Evolutionary conservation across 2,797 vertebrate genomes (phyloP).

Genomic region (Fistularia tabacaria): DNA sequence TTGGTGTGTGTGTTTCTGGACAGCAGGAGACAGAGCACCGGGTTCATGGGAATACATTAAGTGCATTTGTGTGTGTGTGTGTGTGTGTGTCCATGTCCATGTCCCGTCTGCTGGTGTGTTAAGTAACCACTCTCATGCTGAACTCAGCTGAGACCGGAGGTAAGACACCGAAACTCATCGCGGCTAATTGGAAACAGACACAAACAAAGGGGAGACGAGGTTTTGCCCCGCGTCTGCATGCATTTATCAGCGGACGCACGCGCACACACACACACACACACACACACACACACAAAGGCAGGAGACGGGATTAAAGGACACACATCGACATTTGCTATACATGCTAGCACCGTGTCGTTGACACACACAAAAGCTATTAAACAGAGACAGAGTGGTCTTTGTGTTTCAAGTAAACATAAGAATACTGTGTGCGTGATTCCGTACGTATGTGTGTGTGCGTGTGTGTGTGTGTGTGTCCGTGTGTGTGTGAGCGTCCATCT

Average conservation of each 20-base stretch:
- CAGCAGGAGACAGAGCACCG: constrained; percentile 11
- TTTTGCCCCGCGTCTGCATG: constrained; percentile 10
- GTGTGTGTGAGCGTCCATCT: constrained; percentile 6
- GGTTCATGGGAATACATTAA: constrained; percentile 12
- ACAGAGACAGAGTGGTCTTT: constrained; percentile 51
- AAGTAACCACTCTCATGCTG: constrained; percentile 50
- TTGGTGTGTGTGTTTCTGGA: constrained; percentile 11
- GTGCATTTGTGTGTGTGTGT: constrained; percentile 18
- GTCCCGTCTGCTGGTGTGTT: constrained; percentile 38
- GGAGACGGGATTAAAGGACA: no score
- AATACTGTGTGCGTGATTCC: constrained; percentile 27
- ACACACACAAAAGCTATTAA: constrained; percentile 27
- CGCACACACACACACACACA: constrained; percentile 11
- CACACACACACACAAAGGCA: no score
- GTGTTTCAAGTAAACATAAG: constrained; percentile 50
- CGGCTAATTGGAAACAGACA: constrained; percentile 67
- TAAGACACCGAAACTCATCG: constrained; percentile 62
- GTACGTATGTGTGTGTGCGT: constrained; percentile 8
- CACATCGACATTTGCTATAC: constrained; percentile 3
- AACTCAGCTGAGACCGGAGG: constrained; percentile 58
- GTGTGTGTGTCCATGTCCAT: constrained; percentile 29
- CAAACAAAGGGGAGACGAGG: background rate
- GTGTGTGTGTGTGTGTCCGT: constrained; percentile 13
- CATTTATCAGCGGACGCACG: constrained; percentile 2
- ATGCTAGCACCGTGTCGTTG: constrained; percentile 18